Evolutionary conservation across 2,113 vertebrate species (phyloP).

Genomic region (Odontesthes bonariensis): DNA sequence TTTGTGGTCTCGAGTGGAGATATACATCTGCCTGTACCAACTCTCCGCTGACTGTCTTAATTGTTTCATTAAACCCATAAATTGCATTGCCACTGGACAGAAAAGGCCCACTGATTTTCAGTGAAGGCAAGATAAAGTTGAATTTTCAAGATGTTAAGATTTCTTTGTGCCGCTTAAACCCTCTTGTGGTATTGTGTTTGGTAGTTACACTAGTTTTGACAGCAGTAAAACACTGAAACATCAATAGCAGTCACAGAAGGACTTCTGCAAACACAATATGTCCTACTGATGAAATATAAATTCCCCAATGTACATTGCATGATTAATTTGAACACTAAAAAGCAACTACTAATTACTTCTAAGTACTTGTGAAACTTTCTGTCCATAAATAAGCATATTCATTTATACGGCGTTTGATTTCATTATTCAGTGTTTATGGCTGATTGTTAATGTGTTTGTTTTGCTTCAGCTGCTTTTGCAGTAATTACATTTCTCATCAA

Average conservation of each 20-base stretch:
- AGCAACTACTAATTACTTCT: conserved; percentile 71
- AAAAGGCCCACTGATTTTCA: conserved; percentile 20
- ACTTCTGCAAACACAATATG: conserved; percentile 50
- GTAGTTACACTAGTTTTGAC: conserved; percentile 24
- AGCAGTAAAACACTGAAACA: conserved; percentile 43
- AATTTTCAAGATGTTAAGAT: conserved; percentile 25
- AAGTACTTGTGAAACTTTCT: conserved; percentile 66
- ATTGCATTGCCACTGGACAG: conserved; percentile 42
- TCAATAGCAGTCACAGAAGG: conserved; percentile 33
- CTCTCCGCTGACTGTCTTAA: conserved; percentile 51
- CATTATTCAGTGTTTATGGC: conserved; percentile 67
- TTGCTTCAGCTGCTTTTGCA: conserved; percentile 51
- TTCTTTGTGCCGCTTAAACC: conserved; percentile 22
- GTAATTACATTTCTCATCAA: conserved; percentile 78
- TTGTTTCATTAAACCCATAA: conserved; percentile 60
- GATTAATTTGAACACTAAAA: conserved; percentile 64
- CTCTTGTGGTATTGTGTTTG: conserved; percentile 12
- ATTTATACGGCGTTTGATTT: conserved; percentile 67
- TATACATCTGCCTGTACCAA: conserved; percentile 51
- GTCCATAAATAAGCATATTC: conserved; percentile 72
- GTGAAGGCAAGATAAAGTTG: conserved; percentile 23
- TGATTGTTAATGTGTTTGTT: conserved; percentile 77
- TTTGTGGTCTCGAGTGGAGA: conserved; percentile 23
- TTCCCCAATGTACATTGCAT: conserved; percentile 25
- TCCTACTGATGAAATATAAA: conserved; percentile 55